Evolutionary conservation across 2,797 vertebrate genomes (phyloP).

Genomic region (Rhincodon typus): DNA sequence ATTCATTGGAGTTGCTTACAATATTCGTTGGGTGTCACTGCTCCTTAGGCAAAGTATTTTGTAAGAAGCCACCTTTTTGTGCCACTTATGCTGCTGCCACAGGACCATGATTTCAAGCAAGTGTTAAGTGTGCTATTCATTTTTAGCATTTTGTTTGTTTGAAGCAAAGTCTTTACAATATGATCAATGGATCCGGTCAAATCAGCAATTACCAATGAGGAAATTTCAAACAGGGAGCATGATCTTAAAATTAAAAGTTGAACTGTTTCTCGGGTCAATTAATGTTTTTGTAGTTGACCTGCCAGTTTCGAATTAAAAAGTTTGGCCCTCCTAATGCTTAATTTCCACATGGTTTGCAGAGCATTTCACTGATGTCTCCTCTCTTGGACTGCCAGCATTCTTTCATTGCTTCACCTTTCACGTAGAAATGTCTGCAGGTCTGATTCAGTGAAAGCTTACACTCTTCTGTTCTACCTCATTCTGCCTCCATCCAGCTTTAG

Average conservation of each 20-base stretch:
- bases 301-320: neutral
- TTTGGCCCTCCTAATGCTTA: neutral
- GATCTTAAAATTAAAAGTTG: neutral
- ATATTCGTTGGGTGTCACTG: neutral
- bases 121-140: neutral
- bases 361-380: neutral
- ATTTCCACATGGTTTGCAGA: neutral
- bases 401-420: neutral
- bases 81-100: neutral
- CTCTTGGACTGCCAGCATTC: neutral
- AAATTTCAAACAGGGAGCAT: neutral
- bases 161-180: no score
- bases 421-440: neutral
- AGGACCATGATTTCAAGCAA: neutral
- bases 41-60: neutral
- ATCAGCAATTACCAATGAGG: neutral
- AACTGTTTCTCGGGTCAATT: neutral
- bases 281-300: no score
- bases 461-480: neutral
- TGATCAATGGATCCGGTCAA: neutral
- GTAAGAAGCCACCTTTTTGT: neutral
- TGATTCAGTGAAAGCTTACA: neutral
- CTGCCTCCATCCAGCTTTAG: neutral
- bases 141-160: neutral
- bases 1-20: neutral